phyloP scores from a whole-genome alignment of 2,113 vertebrate genomes.

The Mustelus asterias region DNA sequence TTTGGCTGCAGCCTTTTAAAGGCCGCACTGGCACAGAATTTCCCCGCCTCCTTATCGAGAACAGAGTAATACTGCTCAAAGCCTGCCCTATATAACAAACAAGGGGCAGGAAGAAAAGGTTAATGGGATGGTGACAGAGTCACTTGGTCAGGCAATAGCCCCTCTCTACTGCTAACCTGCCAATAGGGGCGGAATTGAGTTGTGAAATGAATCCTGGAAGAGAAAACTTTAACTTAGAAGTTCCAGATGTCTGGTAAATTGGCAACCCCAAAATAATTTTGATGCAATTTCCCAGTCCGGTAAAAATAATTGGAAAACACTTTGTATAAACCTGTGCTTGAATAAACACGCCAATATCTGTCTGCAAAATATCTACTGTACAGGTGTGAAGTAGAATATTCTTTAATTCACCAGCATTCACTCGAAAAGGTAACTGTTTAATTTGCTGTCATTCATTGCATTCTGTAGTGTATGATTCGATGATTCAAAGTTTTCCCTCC shows the following conservation, averaged over 20 bases:
- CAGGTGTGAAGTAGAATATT: neutral
- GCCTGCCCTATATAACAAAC: neutral
- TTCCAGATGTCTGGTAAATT: constrained; percentile 14
- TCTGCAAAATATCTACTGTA: neutral
- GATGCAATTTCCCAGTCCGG: neutral
- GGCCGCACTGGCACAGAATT: neutral
- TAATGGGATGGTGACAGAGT: neutral
- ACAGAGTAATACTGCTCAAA: neutral
- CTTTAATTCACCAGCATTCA: neutral
- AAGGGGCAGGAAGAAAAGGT: neutral
- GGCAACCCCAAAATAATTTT: neutral
- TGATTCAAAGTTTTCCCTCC: neutral
- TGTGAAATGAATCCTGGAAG: neutral
- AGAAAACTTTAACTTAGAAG: neutral
- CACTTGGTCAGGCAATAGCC: neutral
- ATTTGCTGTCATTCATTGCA: neutral
- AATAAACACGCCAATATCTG: neutral
- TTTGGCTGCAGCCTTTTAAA: neutral
- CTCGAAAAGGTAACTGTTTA: neutral
- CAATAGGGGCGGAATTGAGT: neutral
- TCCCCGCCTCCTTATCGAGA: neutral
- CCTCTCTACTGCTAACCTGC: neutral
- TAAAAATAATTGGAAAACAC: constrained; percentile 29
- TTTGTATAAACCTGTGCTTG: neutral
- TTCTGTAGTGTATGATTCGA: neutral